Evolutionary conservation across 2,888 invertebrate genomes (phyloP).

Genomic region (Hypsopygia costalis): DNA sequence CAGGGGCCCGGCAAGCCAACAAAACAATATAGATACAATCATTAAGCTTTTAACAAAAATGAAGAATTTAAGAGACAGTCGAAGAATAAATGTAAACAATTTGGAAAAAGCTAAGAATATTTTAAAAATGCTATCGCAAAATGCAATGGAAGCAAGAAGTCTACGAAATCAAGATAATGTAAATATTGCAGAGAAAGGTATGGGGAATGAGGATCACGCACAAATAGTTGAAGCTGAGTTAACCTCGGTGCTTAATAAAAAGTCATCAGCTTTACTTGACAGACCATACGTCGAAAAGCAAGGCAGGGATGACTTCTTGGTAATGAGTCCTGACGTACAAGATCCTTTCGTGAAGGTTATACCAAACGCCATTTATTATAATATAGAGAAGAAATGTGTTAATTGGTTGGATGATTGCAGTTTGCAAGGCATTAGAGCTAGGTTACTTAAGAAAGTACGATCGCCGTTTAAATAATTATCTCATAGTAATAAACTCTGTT

Average conservation of each 20-base stretch:
- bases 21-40: too few relatives aligned
- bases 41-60: too few relatives aligned
- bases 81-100: too few relatives aligned
- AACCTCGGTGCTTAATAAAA: constrained; percentile 22
- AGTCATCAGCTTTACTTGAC: constrained; percentile 37
- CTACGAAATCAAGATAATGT: too few relatives aligned
- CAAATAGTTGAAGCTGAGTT: constrained; percentile 39
- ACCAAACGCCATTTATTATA: constrained; percentile 57
- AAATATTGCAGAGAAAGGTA: too few relatives aligned
- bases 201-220: too few relatives aligned
- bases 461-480: constrained; percentile 26
- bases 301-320: constrained; percentile 54
- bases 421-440: constrained; percentile 41
- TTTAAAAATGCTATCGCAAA: too few relatives aligned
- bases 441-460: constrained; percentile 35
- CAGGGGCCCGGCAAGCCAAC: too few relatives aligned
- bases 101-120: too few relatives aligned
- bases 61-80: too few relatives aligned
- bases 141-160: too few relatives aligned
- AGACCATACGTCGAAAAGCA: constrained; percentile 39
- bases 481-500: too few relatives aligned
- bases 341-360: constrained; percentile 55
- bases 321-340: constrained; percentile 28
- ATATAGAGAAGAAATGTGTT: constrained; percentile 55
- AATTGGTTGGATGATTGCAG: constrained; percentile 68